phyloP scores from a whole-genome alignment of 2,888 invertebrate genomes.

The Parnassius glacialis region DNA sequence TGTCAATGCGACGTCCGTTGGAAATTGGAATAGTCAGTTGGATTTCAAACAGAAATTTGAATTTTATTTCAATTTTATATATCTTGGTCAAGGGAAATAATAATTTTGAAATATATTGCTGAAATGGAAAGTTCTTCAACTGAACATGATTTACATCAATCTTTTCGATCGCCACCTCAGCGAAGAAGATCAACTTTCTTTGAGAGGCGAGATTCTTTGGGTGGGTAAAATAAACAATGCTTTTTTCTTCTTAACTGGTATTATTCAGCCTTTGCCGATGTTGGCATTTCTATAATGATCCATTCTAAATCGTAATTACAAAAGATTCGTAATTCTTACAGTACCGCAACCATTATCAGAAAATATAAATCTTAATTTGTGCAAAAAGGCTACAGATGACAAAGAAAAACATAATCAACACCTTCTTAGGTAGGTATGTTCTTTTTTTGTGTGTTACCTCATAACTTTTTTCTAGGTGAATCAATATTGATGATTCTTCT shows the following conservation, averaged over 20 bases:
- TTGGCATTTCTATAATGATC: too few relatives aligned
- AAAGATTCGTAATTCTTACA: conserved; percentile 39
- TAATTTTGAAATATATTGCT: neutral
- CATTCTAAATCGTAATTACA: too few relatives aligned
- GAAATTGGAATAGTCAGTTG: conserved; percentile 25
- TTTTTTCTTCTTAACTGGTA: too few relatives aligned
- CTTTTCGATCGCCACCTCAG: conserved; percentile 63
- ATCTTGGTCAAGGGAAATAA: neutral
- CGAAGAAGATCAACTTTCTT: conserved; percentile 72
- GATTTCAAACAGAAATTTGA: conserved; percentile 24
- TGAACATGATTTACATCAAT: conserved; percentile 51
- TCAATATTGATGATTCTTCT: too few relatives aligned
- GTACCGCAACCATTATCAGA: conserved; percentile 50
- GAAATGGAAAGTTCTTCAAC: conserved; percentile 58
- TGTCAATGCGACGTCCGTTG: too few relatives aligned
- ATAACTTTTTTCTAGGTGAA: too few relatives aligned
- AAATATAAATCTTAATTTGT: conserved; percentile 39
- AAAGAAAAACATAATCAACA: conserved; percentile 45
- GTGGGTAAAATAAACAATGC: conserved; percentile 37
- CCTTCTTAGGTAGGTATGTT: conserved; percentile 44
- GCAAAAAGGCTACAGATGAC: conserved; percentile 37
- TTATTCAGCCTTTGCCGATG: too few relatives aligned
- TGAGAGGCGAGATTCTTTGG: conserved; percentile 65
- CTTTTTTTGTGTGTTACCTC: too few relatives aligned
- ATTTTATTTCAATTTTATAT: conserved; percentile 9